A percentile compares a stretch with the other conserved stretches of the same genome.
Evolutionary conservation across 2,888 invertebrate species (phyloP).

Genomic region (Dasypolia templi): DNA sequence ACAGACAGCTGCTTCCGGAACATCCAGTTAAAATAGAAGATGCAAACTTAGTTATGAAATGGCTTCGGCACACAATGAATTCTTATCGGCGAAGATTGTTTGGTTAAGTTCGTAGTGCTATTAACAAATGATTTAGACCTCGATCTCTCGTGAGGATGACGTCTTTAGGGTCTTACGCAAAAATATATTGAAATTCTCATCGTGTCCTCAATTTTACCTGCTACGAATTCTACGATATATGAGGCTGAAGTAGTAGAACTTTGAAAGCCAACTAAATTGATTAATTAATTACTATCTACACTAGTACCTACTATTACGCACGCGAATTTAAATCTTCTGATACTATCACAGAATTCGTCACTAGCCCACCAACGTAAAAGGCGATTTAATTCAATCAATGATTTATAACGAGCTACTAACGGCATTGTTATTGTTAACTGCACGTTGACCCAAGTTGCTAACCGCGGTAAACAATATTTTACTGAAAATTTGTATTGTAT

Average conservation of each 20-base stretch:
- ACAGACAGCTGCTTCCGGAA: background rate
- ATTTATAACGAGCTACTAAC: slow-evolving; percentile 56
- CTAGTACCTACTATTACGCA: background rate
- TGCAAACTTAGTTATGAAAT: background rate
- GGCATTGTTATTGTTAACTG: slow-evolving; percentile 69
- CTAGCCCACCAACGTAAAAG: slow-evolving; percentile 48
- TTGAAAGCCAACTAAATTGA: too few relatives aligned
- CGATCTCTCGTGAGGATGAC: background rate
- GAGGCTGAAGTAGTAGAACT: background rate
- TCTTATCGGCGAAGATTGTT: background rate
- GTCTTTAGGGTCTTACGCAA: background rate
- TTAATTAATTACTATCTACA: background rate
- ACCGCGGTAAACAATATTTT: slow-evolving; percentile 66
- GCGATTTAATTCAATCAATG: slow-evolving; percentile 63
- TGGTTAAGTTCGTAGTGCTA: background rate
- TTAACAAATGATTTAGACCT: background rate
- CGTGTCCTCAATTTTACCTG: background rate
- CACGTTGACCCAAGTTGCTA: slow-evolving; percentile 71
- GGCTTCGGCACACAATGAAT: background rate
- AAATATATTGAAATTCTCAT: background rate
- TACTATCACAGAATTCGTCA: slow-evolving; percentile 48
- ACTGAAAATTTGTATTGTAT: slow-evolving; percentile 69
- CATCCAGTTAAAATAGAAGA: background rate
- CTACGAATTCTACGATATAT: slow-evolving; percentile 1
- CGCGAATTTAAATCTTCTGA: slow-evolving; percentile 10